Percentiles rank a stretch among this genome's conserved stretches.
These are phyloP conservation scores for Elymnias hypermnestra DNA, from an alignment of 1,140 invertebrate genomes.

Conservation along the genomic window DNA sequence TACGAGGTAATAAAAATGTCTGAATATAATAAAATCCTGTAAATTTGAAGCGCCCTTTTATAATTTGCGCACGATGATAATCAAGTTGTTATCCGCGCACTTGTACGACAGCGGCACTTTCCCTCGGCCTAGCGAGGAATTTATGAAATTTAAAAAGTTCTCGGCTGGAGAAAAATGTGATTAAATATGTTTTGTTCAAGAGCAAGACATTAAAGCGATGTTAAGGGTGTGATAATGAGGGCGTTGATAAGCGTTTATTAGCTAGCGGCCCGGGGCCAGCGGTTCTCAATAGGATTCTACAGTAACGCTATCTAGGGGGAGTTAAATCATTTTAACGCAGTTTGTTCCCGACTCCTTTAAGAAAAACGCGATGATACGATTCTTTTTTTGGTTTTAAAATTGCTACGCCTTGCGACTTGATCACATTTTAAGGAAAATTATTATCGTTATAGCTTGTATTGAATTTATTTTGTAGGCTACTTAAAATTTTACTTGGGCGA, in stretches of 20 bases:
- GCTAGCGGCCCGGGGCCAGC: slow-evolving; percentile 48
- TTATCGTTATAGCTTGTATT: no score
- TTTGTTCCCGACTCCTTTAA: slow-evolving; percentile 54
- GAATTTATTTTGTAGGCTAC: no score
- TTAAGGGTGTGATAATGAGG: slow-evolving; percentile 75
- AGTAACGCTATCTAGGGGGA: slow-evolving; percentile 64
- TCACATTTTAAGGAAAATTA: slow-evolving; percentile 27
- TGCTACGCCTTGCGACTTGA: slow-evolving; percentile 30
- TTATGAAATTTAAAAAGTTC: slow-evolving; percentile 74
- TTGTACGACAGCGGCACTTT: slow-evolving; percentile 23
- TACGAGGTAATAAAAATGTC: background rate
- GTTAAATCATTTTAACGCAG: slow-evolving; percentile 74
- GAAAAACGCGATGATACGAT: slow-evolving; percentile 57
- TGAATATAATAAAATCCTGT: background rate
- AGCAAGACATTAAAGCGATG: slow-evolving; percentile 75
- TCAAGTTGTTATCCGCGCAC: slow-evolving; percentile 23
- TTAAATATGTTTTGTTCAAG: slow-evolving; percentile 76
- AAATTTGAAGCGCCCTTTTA: slow-evolving; percentile 6
- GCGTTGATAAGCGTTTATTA: slow-evolving; percentile 74
- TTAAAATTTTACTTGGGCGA: no score
- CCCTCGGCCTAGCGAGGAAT: slow-evolving; percentile 22
- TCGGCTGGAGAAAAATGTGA: slow-evolving; percentile 63
- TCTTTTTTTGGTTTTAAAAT: slow-evolving; percentile 59
- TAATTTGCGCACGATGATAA: slow-evolving; percentile 22
- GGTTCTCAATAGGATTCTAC: slow-evolving; percentile 51